Evolutionary conservation across 92 coral and sea anemone species (phyloP), one percentile per base, ranked within the genome.

Genomic region (Parazoanthus swiftii): DNA sequence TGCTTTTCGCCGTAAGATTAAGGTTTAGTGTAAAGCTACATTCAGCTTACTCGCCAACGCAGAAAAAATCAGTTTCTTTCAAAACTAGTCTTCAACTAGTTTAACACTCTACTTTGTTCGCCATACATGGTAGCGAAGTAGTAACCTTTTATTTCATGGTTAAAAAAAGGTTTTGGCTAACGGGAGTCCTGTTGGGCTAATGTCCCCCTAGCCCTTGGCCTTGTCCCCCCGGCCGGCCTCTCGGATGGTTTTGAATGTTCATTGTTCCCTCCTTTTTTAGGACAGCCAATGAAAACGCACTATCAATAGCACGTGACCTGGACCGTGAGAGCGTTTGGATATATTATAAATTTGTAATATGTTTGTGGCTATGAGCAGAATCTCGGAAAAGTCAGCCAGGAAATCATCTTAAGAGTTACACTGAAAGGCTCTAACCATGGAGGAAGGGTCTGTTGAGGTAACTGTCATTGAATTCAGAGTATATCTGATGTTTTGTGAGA

Each of bases 261-360:
- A 77, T 78, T 75, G 82, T 91, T 94, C 95, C 93, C 95, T 89
- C 98, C 80, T 35, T 88, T 94, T 76, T 18, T 66, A 33, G 48
- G 50, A 63, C 73, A 86, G 74, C 98, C 98, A 95, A 95, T 95
- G 36, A 84, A 33, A 92, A 81, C 2, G 39, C 37, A 65, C n/a
- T 58, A 39, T 89, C 66, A 11, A 11, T 36, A n/a, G 54, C 94
- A 92, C 88, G 94, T 92, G 94, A 92, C 85, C 51, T 46, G 44
- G 89, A 85, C 73, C 88, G 72, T 50, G 88, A 88, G 95, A 94
- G 93, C 94, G 94, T 94, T 94, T 91, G 92, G 91, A 88, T 73
- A 71, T 80, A 73, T 86, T 80, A 94, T 93, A 91, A 93, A 93
- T 95, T 93, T 91, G 96, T 95, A 95, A 93, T 90, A 92, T 87